phyloP scores from a whole-genome alignment of 2,888 invertebrate genomes.

The Ophion costatus region DNA sequence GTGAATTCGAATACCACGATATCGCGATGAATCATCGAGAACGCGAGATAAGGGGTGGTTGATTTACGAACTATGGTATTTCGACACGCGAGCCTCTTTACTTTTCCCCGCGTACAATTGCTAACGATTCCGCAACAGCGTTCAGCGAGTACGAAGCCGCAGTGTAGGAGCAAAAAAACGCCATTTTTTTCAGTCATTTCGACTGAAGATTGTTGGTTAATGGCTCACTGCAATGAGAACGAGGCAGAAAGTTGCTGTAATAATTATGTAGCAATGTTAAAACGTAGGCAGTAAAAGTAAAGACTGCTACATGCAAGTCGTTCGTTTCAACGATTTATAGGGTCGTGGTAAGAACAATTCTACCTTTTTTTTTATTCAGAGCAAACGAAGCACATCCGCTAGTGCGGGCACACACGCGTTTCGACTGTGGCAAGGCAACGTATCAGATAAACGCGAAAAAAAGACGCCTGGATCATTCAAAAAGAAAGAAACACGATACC shows the following conservation, averaged over 20 bases:
- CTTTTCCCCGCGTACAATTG: slow-evolving; percentile 14
- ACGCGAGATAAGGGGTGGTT: slow-evolving; percentile 49
- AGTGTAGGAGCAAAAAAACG: background rate
- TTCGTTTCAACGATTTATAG: slow-evolving; percentile 31
- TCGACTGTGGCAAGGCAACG: background rate
- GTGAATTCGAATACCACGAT: slow-evolving; percentile 26
- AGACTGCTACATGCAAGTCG: slow-evolving; percentile 20
- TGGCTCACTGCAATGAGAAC: slow-evolving; percentile 14
- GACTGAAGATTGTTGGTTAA: slow-evolving; percentile 8
- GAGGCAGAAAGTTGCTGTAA: slow-evolving; percentile 5
- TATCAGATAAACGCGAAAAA: slow-evolving; percentile 10
- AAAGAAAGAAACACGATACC: slow-evolving; percentile 10
- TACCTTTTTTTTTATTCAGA: background rate
- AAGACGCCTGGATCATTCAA: background rate
- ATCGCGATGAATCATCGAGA: slow-evolving; percentile 51
- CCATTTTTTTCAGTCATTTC: slow-evolving; percentile 6
- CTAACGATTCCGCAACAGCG: slow-evolving; percentile 25
- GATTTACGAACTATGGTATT: slow-evolving; percentile 79
- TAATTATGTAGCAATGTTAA: slow-evolving; percentile 38
- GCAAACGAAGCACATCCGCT: slow-evolving; percentile 33
- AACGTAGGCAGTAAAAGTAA: slow-evolving; percentile 30
- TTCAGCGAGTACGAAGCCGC: slow-evolving; percentile 15
- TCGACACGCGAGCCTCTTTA: slow-evolving; percentile 73
- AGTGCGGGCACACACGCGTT: background rate
- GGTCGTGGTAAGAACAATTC: slow-evolving; percentile 4